Conservation (phyloP, 2,888 invertebrate genomes). For the Aphodius sticticus region DNA sequence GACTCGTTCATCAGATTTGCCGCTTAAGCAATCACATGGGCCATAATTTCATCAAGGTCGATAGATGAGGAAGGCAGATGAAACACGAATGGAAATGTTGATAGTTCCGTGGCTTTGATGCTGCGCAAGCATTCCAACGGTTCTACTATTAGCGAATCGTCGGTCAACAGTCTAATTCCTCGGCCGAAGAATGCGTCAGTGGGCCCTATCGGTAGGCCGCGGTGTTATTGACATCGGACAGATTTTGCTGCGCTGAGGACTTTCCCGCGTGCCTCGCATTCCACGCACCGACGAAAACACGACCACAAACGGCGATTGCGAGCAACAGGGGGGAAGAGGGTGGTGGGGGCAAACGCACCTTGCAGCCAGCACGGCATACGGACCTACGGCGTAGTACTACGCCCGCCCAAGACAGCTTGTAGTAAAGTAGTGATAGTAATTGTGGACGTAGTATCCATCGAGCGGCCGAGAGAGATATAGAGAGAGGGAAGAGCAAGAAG, state of each 20-base stretch:
- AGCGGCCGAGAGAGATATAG: conserved; percentile 8
- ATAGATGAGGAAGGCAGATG: not conserved
- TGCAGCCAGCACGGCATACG: not conserved
- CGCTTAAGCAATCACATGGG: too few species aligned
- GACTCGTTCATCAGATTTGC: too few species aligned
- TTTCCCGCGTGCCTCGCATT: conserved; percentile 7
- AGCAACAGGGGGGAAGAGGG: not conserved
- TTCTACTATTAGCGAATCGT: not conserved
- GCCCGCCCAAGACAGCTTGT: conserved; percentile 13
- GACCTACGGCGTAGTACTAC: conserved; percentile 21
- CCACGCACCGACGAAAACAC: not conserved
- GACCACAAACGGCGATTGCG: not conserved
- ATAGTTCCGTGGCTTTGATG: not conserved
- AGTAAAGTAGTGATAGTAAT: conserved; percentile 24
- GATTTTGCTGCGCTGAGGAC: conserved; percentile 12
- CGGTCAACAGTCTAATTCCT: not conserved
- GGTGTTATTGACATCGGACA: conserved; percentile 23
- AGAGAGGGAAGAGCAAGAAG: conserved; percentile 9
- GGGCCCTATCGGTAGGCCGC: conserved; percentile 20
- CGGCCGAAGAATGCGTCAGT: conserved; percentile 11
- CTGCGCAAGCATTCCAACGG: conserved; percentile 4
- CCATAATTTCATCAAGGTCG: too few species aligned
- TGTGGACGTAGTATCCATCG: conserved; percentile 17
- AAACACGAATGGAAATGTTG: not conserved
- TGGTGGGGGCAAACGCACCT: not conserved